Percentiles rank a stretch among this genome's conserved stretches.
Evolutionary conservation across 2,888 invertebrate genomes (phyloP).

Genomic region (Suillia variegata): DNA sequence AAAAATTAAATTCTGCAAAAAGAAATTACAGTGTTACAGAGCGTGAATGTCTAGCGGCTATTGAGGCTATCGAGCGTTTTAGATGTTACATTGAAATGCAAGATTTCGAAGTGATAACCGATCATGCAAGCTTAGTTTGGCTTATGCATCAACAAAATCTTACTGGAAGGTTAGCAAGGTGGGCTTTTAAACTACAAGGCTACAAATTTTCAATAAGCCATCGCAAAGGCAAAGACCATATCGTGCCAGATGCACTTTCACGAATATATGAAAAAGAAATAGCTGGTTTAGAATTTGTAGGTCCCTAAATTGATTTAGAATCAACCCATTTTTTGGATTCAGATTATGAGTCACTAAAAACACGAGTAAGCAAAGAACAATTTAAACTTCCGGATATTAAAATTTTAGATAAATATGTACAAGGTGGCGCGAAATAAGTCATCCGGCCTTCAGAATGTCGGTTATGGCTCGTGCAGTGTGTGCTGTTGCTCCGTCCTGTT

Average conservation of each 20-base stretch:
- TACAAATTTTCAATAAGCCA: slow-evolving; percentile 30
- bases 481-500: no score
- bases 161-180: slow-evolving; percentile 35
- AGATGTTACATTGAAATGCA: slow-evolving; percentile 15
- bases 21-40: slow-evolving; percentile 14
- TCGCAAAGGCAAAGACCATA: slow-evolving; percentile 31
- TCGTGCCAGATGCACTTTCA: slow-evolving; percentile 37
- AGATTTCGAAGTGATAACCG: slow-evolving; percentile 22
- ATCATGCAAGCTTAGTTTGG: slow-evolving; percentile 36
- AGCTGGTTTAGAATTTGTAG: no score
- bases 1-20: slow-evolving; percentile 9
- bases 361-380: no score
- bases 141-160: slow-evolving; percentile 34
- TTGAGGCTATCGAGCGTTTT: slow-evolving; percentile 11
- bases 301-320: no score
- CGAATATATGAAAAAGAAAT: slow-evolving; percentile 15
- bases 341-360: no score
- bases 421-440: no score
- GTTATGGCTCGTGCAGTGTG: no score
- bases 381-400: no score
- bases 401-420: no score
- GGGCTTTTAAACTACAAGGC: slow-evolving; percentile 28
- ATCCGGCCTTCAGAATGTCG: no score
- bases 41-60: slow-evolving; percentile 15
- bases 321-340: no score